phyloP scores from a whole-genome alignment of 2,888 invertebrate species.

The Choristoneura rosaceana region DNA sequence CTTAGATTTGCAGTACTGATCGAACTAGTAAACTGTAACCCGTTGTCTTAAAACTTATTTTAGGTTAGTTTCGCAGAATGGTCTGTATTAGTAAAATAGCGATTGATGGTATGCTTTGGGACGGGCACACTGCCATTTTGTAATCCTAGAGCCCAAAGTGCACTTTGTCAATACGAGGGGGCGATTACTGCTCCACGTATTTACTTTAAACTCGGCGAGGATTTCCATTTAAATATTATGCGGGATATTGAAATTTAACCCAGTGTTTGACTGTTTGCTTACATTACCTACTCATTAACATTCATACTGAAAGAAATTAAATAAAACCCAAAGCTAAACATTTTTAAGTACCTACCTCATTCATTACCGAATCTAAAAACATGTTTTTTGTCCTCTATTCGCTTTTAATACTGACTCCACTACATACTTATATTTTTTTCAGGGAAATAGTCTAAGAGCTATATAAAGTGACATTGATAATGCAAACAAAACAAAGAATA shows the following conservation, averaged over 20 bases:
- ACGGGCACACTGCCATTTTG: slow-evolving; percentile 71
- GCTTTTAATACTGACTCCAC: too few species aligned
- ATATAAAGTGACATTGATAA: too few species aligned
- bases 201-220: slow-evolving; percentile 28
- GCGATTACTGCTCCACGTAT: slow-evolving; percentile 48
- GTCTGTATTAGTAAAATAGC: slow-evolving; percentile 47
- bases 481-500: background rate
- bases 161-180: slow-evolving; percentile 70
- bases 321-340: too few species aligned
- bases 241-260: background rate
- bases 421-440: too few species aligned
- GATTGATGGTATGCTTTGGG: slow-evolving; percentile 61
- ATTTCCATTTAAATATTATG: slow-evolving; percentile 24
- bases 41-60: slow-evolving; percentile 43
- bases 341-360: too few species aligned
- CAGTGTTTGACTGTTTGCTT: background rate
- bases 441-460: too few species aligned
- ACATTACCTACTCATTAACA: too few species aligned
- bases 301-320: too few species aligned
- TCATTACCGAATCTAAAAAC: too few species aligned
- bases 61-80: slow-evolving; percentile 10
- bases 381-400: too few species aligned
- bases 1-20: background rate
- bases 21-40: slow-evolving; percentile 40
- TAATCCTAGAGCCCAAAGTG: slow-evolving; percentile 70